Conservation (phyloP, 2,888 invertebrate genomes). For the Pherbina coryleti region DNA sequence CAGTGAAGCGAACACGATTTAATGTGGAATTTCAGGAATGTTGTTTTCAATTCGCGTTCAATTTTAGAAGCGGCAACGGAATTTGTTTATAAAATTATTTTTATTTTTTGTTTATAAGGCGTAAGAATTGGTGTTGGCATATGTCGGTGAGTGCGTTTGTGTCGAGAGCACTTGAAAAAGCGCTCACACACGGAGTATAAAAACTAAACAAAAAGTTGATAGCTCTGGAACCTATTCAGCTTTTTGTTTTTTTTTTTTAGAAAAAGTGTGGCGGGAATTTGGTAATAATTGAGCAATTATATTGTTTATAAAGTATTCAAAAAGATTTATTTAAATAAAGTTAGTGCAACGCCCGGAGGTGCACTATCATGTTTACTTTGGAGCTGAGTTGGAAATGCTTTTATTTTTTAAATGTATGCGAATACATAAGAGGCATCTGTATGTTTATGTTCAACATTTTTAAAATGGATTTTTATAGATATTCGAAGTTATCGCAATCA, state of each 20-base stretch:
- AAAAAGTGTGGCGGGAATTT: too few species aligned
- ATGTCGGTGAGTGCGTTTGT: neutral
- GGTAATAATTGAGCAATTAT: too few species aligned
- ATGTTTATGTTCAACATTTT: neutral
- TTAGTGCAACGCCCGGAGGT: too few species aligned
- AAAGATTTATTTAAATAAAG: too few species aligned
- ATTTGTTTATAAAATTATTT: constrained; percentile 4
- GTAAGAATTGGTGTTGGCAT: neutral
- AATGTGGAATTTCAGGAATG: constrained; percentile 23
- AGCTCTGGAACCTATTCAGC: neutral
- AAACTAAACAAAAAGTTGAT: neutral
- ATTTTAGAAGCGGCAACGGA: constrained; percentile 13
- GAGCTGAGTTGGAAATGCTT: too few species aligned
- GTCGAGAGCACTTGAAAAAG: neutral
- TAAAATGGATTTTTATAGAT: neutral
- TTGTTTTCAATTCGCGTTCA: constrained; percentile 19
- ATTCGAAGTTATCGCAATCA: neutral
- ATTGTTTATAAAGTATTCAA: too few species aligned
- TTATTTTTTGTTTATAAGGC: constrained; percentile 13
- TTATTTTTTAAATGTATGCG: neutral
- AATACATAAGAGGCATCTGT: neutral
- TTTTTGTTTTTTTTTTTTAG: too few species aligned
- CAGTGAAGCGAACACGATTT: constrained; percentile 1
- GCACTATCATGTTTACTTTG: too few species aligned
- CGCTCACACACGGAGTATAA: neutral